phyloP scores from a whole-genome alignment of 2,113 vertebrate species.

The Eurypyga helias region DNA sequence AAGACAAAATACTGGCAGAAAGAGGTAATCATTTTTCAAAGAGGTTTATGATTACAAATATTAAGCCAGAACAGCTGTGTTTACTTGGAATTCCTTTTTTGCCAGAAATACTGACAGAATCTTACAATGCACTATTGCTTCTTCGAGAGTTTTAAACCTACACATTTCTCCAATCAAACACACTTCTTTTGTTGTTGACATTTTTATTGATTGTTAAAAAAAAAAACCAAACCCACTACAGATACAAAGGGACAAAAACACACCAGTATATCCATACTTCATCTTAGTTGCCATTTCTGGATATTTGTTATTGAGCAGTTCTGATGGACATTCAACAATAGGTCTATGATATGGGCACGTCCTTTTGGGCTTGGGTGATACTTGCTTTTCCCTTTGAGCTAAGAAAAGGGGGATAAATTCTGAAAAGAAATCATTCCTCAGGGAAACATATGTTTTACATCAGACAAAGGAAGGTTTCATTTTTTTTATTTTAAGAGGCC shows the following conservation, averaged over 20 bases:
- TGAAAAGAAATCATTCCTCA: not conserved
- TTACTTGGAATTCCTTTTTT: not conserved
- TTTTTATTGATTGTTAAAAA: conserved; percentile 21
- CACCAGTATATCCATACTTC: not conserved
- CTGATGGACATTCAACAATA: not conserved
- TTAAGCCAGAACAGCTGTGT: conserved; percentile 26
- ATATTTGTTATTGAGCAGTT: not conserved
- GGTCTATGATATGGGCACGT: not conserved
- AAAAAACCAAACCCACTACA: not conserved
- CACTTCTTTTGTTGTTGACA: not conserved
- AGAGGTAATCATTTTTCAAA: no score
- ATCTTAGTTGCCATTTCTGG: not conserved
- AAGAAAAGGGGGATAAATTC: not conserved
- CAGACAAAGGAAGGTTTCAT: not conserved
- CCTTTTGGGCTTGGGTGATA: not conserved
- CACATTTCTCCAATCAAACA: not conserved
- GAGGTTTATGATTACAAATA: not conserved
- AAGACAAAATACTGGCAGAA: not conserved
- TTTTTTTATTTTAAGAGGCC: not conserved
- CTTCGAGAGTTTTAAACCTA: not conserved
- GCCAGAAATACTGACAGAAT: not conserved
- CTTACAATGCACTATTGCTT: not conserved
- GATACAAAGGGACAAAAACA: not conserved
- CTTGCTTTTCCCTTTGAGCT: not conserved
- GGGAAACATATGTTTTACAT: not conserved